phyloP scores from a whole-genome alignment of 2,113 vertebrate genomes.

The Gallinago jamesoni region DNA sequence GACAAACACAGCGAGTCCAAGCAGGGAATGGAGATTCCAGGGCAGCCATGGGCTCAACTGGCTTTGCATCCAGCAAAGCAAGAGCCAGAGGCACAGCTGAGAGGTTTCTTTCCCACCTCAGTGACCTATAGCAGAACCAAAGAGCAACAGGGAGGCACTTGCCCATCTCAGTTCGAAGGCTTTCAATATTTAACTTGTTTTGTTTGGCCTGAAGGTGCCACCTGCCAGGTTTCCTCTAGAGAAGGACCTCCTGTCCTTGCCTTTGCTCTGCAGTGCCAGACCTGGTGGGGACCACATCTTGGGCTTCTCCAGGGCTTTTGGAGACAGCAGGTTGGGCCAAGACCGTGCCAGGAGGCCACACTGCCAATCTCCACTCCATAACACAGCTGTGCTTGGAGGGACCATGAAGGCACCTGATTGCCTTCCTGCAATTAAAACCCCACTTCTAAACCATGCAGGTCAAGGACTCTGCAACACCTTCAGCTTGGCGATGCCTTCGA shows the following conservation, averaged over 20 bases:
- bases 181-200: neutral
- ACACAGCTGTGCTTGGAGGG: neutral
- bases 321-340: neutral
- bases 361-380: neutral
- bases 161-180: neutral
- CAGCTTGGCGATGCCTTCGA: neutral
- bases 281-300: neutral
- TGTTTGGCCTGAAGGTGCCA: neutral
- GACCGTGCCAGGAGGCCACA: neutral
- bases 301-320: neutral
- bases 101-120: too few species aligned
- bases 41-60: neutral
- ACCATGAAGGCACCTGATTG: neutral
- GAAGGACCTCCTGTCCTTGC: neutral
- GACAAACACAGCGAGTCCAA: rapidly evolving
- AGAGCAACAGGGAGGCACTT: neutral
- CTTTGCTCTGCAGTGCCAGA: neutral
- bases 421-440: neutral
- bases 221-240: neutral
- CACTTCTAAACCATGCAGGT: neutral
- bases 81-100: neutral
- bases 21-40: rapidly evolving
- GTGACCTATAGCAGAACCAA: neutral
- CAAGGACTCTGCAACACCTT: neutral
- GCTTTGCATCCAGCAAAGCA: neutral